Base-by-base conservation (phyloP, 2,113 vertebrate genomes). In the Oncorhynchus nerka region DNA sequence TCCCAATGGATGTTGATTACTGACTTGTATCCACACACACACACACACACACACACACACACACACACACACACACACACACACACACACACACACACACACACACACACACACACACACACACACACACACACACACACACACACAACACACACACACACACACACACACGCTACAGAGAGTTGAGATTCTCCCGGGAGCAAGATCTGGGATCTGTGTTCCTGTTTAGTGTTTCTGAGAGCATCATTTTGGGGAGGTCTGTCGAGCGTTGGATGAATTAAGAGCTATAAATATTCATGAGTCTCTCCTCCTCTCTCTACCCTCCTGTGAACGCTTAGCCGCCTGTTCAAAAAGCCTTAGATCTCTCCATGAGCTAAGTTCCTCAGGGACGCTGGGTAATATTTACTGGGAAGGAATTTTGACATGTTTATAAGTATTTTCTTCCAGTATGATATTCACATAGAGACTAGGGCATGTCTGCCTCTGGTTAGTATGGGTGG, bases 221-320 rank as follows among this genome's bases (percentile, higher is more conserved):
- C 79, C 62, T 81, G 68, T 78, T 82, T 51, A 79, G 70, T 76
- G 32, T 84, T 83, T 82, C 48, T 79, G 81, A 83, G 75, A 78
- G 81, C 76, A 81, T 68, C 32, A 68, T 81, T 84, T 75, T 79
- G 68, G 69, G 68, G 26, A 59, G 73, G 71, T 39, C 78, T 76
- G 71, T 73, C 24, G 76, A 75, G 76, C 34, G 19, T 32, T 57
- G 70, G 80, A 74, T 80, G 74, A 80, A 84, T 89, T 81, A 79
- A 83, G 78, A 64, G 75, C 83, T 48, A 83, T 85, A 77, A 88
- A 89, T 89, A 90, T 88, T 89, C 85, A 74, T 67, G 71, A 75
- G 30, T 34, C 81, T 69, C 82, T 81, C 79, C 76, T 83, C 39
- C 39, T 45, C 39, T 45, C 12, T 69, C 64, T 55, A 55, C 51